Percentiles rank a stretch among this genome's conserved stretches.
phyloP scores from a whole-genome alignment of 1,140 invertebrate genomes.

The Trissolcus basalis region DNA sequence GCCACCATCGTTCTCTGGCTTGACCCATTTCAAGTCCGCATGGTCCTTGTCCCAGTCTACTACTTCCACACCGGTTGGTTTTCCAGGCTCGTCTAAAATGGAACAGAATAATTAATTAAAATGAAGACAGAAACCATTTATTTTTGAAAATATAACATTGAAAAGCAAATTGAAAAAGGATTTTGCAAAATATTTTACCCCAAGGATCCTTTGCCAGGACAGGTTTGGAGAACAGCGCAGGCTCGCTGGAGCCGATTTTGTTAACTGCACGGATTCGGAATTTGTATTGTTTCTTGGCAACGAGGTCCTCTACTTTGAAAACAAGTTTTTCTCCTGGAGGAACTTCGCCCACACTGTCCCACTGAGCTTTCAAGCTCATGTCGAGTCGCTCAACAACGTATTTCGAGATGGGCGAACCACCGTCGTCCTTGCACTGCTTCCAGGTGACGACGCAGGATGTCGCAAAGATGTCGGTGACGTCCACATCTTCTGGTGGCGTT shows the following conservation, averaged over 20 bases:
- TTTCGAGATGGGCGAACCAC: slow-evolving; percentile 91
- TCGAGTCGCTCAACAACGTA: slow-evolving; percentile 98
- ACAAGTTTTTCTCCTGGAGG: slow-evolving; percentile 79
- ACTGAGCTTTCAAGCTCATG: slow-evolving; percentile 88
- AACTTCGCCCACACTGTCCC: slow-evolving; percentile 89
- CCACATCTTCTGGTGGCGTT: slow-evolving; percentile 88
- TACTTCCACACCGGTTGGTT: slow-evolving; percentile 92
- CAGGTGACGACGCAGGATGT: slow-evolving; percentile 94
- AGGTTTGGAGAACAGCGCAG: slow-evolving; percentile 88
- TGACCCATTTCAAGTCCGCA: slow-evolving; percentile 93
- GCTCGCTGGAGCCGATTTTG: slow-evolving; percentile 91
- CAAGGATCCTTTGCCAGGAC: slow-evolving; percentile 98
- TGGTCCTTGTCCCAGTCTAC: slow-evolving; percentile 97
- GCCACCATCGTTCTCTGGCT: slow-evolving; percentile 93
- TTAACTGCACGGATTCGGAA: slow-evolving; percentile 97
- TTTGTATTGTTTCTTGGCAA: slow-evolving; percentile 92
- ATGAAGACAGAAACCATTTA: no score
- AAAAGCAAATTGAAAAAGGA: no score
- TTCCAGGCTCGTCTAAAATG: slow-evolving; percentile 89
- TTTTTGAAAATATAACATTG: no score
- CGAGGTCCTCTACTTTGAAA: slow-evolving; percentile 92
- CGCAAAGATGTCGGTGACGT: slow-evolving; percentile 94
- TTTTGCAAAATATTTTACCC: slow-evolving; percentile 79
- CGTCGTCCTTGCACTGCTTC: slow-evolving; percentile 94
- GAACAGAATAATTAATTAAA: slow-evolving; percentile 19